A percentile compares a stretch with the other conserved stretches of the same genome.
Evolutionary conservation across 2,113 vertebrate species (phyloP).

Genomic region (Malurus cyaneus): DNA sequence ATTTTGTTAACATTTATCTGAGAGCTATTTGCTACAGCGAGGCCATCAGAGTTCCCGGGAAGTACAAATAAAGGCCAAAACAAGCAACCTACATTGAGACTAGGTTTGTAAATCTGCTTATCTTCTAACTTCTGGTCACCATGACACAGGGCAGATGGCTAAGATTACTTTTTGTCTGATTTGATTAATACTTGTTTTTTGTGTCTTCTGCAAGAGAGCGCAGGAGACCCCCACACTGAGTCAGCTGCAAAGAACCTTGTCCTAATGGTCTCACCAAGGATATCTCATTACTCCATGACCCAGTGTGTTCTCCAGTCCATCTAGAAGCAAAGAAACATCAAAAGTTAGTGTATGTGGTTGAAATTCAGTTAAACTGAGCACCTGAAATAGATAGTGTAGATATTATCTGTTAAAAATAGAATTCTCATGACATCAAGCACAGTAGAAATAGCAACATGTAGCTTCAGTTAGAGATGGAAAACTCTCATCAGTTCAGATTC

Average conservation of each 20-base stretch:
- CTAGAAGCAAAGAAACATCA: background rate
- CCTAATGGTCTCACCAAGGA: background rate
- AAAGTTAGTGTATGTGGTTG: background rate
- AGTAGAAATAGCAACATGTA: background rate
- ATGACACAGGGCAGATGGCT: slow-evolving; percentile 61
- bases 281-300: background rate
- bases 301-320: background rate
- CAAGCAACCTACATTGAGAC: slow-evolving; percentile 36
- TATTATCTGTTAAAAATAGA: background rate
- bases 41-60: background rate
- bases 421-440: background rate
- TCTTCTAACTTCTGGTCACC: slow-evolving; percentile 43
- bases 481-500: background rate
- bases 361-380: background rate
- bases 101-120: slow-evolving; percentile 50
- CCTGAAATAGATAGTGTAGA: background rate
- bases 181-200: slow-evolving; percentile 61
- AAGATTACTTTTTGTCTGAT: slow-evolving; percentile 43
- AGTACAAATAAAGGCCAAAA: slow-evolving; percentile 50
- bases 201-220: background rate
- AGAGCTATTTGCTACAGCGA: background rate
- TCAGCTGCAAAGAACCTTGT: background rate
- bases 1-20: slow-evolving; percentile 54
- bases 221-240: background rate
- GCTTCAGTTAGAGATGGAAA: background rate